Base-by-base conservation (phyloP, 2,113 vertebrate species). In the Saccopteryx leptura region DNA sequence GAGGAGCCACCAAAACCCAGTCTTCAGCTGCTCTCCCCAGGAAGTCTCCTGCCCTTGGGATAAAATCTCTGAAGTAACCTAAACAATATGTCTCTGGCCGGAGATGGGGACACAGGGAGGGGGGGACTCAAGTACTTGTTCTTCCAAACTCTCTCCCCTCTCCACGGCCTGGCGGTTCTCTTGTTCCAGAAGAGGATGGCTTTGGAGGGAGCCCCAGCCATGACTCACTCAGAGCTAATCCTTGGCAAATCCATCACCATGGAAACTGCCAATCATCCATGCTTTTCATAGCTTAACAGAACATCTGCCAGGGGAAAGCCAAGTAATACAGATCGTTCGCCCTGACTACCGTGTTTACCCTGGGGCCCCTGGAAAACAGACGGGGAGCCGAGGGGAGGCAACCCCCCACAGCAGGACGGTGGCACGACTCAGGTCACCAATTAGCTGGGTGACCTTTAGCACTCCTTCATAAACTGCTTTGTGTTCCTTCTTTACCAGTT, bases 241-340 rank as follows among this genome's bases (percentile, higher is more conserved):
- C 97, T 97, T 96, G 89, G 97, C 98, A 98, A 98, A 97, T 95
- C 97, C 92, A 87, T 98, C 9, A 1, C 98, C 97, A 98, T 98
- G 98, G 98, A 98, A 98, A 98, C 98, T 98, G 94, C 96, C 98
- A 97, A 98, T 98, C 98, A 98, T 80, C 5, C 1, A 88, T 92
- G 98, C 97, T 94, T 98, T 97, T 97, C 97, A 98, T 97, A 97
- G 96, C 88, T 96, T 97, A 97, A 97, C 86, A 11, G 87, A 80
- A 93, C 97, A 95, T 96, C 96, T 92, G 96, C 88, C 90, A 88
- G 69, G 86, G 63, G 79, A 91, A 91, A 95, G 81, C 87, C 85
- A 76, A 94, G 84, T 60, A 54, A 69, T 31, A 75, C 56, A 50
- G 66, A 86, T 74, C 84, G 33, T 39, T 78, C 14, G 19, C 74